Conservation (phyloP, 1,140 invertebrate genomes). For the Euwallacea similis region DNA sequence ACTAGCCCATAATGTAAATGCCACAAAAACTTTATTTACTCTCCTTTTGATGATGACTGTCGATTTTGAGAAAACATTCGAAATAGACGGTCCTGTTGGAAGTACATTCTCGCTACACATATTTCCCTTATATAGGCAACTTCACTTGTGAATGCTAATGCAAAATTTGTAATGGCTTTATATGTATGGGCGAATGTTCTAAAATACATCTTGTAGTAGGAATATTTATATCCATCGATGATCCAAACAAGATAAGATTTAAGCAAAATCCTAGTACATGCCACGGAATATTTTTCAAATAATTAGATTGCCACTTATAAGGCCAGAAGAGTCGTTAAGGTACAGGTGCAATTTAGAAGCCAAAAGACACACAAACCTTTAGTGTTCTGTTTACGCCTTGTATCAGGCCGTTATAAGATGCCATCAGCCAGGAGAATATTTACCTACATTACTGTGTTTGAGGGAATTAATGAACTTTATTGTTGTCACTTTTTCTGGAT, state of each 20-base stretch:
- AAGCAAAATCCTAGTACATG: constrained; percentile 21
- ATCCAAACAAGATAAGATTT: constrained; percentile 20
- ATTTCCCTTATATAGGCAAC: constrained; percentile 28
- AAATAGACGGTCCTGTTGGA: constrained; percentile 4
- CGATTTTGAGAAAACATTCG: too few species aligned
- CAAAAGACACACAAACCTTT: not conserved
- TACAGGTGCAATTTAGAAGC: not conserved
- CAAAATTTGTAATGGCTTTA: constrained; percentile 36
- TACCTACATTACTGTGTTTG: too few species aligned
- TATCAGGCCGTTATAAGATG: too few species aligned
- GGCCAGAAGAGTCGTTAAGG: constrained; percentile 7
- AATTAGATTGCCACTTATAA: constrained; percentile 37
- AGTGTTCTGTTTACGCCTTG: too few species aligned
- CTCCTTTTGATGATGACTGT: too few species aligned
- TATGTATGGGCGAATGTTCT: constrained; percentile 29
- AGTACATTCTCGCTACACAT: constrained; percentile 17
- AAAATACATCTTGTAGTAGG: constrained; percentile 19
- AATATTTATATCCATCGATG: constrained; percentile 14
- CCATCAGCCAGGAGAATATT: too few species aligned
- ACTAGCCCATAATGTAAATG: too few species aligned
- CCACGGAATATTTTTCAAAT: constrained; percentile 37
- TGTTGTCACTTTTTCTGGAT: not conserved
- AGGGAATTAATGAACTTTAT: too few species aligned
- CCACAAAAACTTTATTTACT: too few species aligned
- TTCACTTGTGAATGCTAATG: constrained; percentile 36